Conservation (phyloP, 1,140 invertebrate genomes). For the Daktulosphaira vitifoliae region DNA sequence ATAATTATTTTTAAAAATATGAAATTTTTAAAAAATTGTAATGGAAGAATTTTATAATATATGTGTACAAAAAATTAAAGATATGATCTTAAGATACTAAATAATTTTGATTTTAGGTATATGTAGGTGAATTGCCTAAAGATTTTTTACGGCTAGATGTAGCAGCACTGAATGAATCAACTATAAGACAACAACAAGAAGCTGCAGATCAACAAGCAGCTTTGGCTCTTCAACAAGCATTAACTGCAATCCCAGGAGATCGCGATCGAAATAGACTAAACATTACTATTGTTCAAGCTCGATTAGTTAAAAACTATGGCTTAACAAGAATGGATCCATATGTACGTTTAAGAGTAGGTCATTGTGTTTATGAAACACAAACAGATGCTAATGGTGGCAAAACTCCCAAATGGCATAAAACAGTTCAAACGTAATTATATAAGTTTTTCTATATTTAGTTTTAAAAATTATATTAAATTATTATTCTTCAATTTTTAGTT, state of each 20-base stretch:
- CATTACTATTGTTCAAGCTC: slow-evolving; percentile 77
- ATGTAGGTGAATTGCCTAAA: slow-evolving; percentile 68
- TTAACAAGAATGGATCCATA: slow-evolving; percentile 94
- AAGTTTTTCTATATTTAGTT: not conserved
- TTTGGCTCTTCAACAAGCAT: slow-evolving; percentile 67
- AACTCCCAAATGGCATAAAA: slow-evolving; percentile 90
- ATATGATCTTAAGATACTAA: too few relatives aligned
- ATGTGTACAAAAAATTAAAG: too few relatives aligned
- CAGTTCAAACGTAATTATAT: slow-evolving; percentile 65
- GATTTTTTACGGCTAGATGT: slow-evolving; percentile 67
- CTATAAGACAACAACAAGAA: slow-evolving; percentile 55
- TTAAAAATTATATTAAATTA: not conserved
- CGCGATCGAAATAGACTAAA: slow-evolving; percentile 64
- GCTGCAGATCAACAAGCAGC: slow-evolving; percentile 72
- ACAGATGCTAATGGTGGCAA: slow-evolving; percentile 92
- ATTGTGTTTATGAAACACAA: slow-evolving; percentile 89
- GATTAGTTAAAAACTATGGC: slow-evolving; percentile 93
- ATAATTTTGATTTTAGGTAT: too few relatives aligned
- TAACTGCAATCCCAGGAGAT: slow-evolving; percentile 47
- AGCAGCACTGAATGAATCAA: slow-evolving; percentile 38
- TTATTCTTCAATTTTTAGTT: not conserved
- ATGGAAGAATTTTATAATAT: too few relatives aligned
- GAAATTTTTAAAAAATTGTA: too few relatives aligned
- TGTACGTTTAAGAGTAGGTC: slow-evolving; percentile 81
- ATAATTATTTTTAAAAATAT: too few relatives aligned